Conservation (phyloP, 2,113 vertebrate species). For the Mystacornis crossleyi region DNA sequence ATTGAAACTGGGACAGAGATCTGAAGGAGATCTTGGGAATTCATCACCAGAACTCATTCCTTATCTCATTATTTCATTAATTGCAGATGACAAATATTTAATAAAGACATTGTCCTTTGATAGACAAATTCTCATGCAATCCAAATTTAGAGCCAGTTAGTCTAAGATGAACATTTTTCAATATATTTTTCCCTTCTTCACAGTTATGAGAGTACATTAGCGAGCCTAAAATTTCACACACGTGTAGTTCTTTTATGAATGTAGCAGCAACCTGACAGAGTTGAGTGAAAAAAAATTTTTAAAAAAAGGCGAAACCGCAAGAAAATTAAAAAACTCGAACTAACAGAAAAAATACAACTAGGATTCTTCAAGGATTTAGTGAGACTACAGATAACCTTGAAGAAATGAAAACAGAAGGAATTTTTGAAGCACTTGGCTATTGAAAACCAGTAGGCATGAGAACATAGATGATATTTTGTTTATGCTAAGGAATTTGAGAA, state of each 20-base stretch:
- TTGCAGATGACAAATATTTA: not conserved
- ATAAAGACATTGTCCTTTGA: not conserved
- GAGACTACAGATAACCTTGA: not conserved
- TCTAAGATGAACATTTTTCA: not conserved
- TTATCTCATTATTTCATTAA: not conserved
- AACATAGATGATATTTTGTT: not conserved
- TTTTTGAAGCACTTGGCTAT: not conserved
- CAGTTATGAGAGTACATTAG: accelerated
- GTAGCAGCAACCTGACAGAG: not conserved
- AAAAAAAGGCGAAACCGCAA: not conserved
- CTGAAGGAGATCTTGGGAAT: not conserved
- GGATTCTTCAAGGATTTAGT: not conserved
- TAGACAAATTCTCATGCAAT: not conserved
- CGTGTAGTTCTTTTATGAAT: not conserved
- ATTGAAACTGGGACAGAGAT: not conserved
- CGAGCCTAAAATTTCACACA: not conserved
- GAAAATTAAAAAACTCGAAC: not conserved
- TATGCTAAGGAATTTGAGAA: not conserved
- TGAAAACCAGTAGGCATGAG: not conserved
- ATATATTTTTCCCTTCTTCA: not conserved
- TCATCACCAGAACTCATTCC: not conserved
- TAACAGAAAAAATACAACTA: not conserved
- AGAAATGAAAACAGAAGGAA: not conserved
- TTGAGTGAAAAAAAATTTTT: not conserved
- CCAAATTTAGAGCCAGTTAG: not conserved